phyloP scores from a whole-genome alignment of 2,113 vertebrate genomes.

The Caracal caracal region DNA sequence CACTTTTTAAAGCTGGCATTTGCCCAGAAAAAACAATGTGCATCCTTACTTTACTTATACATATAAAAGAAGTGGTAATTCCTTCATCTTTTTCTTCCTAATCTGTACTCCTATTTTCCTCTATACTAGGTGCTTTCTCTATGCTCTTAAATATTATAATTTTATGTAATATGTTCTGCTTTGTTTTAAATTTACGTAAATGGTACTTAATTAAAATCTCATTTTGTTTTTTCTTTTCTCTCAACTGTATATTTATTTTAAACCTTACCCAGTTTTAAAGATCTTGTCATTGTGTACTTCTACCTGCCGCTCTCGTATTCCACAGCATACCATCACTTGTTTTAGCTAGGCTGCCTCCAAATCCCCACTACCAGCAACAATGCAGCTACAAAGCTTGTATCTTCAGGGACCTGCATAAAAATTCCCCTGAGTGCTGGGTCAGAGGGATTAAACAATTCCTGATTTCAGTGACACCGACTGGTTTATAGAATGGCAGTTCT shows the following conservation, averaged over 20 bases:
- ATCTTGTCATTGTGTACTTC: background rate
- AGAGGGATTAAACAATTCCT: background rate
- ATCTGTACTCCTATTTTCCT: background rate
- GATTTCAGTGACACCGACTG: background rate
- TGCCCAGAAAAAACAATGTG: background rate
- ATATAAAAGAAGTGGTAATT: slow-evolving; percentile 23
- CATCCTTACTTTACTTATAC: background rate
- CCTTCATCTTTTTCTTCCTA: background rate
- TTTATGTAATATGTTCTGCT: background rate
- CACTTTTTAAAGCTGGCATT: background rate
- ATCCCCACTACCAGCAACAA: background rate
- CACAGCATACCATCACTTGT: background rate
- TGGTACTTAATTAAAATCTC: background rate
- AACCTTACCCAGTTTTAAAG: slow-evolving; percentile 23
- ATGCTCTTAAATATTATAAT: background rate
- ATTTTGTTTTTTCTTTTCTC: background rate
- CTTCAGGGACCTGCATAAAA: background rate
- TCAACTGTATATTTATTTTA: slow-evolving; percentile 6
- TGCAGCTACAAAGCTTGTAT: background rate
- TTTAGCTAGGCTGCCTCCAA: background rate
- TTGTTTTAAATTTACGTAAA: background rate
- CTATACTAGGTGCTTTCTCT: background rate
- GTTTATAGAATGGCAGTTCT: background rate
- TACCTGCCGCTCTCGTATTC: background rate
- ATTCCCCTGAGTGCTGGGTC: background rate